These are phyloP conservation scores for Amiota mariae DNA, from an alignment of 2,888 invertebrate genomes.

Conservation along the genomic window DNA sequence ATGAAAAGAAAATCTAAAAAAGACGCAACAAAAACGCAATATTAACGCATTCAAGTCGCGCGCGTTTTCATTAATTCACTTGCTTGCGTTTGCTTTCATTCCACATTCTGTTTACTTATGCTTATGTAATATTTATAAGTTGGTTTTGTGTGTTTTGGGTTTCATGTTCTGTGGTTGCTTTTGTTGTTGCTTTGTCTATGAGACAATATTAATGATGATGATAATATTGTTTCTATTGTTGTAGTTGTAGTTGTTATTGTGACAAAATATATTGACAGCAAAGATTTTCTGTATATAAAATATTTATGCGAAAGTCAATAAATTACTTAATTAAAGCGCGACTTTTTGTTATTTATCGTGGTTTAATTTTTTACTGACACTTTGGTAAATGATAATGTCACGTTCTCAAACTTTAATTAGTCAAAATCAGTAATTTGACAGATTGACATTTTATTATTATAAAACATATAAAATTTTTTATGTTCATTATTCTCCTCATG, in stretches of 20 bases:
- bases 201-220: background rate
- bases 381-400: conserved; percentile 5
- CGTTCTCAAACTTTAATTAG: conserved; percentile 3
- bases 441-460: too few species aligned
- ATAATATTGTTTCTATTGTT: too few species aligned
- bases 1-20: too few species aligned
- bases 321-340: conserved; percentile 17
- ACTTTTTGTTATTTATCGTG: background rate
- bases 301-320: conserved; percentile 15
- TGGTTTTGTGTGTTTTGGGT: background rate
- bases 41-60: conserved; percentile 10
- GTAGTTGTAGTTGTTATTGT: background rate
- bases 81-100: too few species aligned
- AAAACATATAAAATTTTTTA: too few species aligned
- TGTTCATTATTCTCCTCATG: too few species aligned
- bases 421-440: background rate
- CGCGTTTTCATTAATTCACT: too few species aligned
- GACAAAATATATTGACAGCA: conserved; percentile 22
- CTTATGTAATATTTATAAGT: conserved; percentile 17
- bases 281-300: background rate
- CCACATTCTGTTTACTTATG: background rate
- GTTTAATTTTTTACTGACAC: too few species aligned
- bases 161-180: background rate
- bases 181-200: background rate
- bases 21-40: conserved; percentile 34